Evolutionary conservation across 92 coral and sea anemone species (phyloP), one percentile per base, ranked within the genome.

Genomic region (Phymanthus crucifer): DNA sequence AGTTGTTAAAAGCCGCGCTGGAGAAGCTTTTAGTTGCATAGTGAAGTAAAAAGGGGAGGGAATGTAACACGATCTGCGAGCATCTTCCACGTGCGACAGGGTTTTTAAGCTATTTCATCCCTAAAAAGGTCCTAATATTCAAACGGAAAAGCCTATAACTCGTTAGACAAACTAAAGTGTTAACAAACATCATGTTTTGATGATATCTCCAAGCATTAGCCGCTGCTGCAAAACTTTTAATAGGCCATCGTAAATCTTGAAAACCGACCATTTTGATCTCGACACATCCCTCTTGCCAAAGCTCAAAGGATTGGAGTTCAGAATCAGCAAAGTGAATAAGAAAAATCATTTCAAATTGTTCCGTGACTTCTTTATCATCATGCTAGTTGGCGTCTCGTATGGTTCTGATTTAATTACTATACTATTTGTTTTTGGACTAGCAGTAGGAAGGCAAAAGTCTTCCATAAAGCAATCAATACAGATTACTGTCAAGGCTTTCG

Each of bases 101-200:
- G 52, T 67, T 78, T 79, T 47, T 40, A 48, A 47, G 57, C 73
- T 68, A 68, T 47, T 68, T 78, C 61, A 64, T 79, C 83, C 57
- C 75, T 69, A 67, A 47, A 47, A 48, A 67, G 73, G 36, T 29
- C 38, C 82, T 75, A 79, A 45, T 79, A 45, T 79, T 79, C 52
- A 24, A 70, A 70, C 83, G 83, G 83, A 79, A 79, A 79, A 45
- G 58, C 83, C 83, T 52, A 35, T 72, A 40, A 68, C 61, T 79
- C 83, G 83, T 79, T 79, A 79, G 75, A 43, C 83, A 79, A 67
- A 66, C 83, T 69, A 69, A 67, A 79, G 75, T 67, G 83, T 79
- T 79, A 79, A 79, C 83, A 79, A 79, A 79, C 83, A 79, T 52
- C 73, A 66, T 46, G 36, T 69, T 27, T 34, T 46, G 83, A 79